These are phyloP conservation scores for Serranus cabrilla DNA, from an alignment of 2,797 vertebrate genomes.

Conservation along the genomic window DNA sequence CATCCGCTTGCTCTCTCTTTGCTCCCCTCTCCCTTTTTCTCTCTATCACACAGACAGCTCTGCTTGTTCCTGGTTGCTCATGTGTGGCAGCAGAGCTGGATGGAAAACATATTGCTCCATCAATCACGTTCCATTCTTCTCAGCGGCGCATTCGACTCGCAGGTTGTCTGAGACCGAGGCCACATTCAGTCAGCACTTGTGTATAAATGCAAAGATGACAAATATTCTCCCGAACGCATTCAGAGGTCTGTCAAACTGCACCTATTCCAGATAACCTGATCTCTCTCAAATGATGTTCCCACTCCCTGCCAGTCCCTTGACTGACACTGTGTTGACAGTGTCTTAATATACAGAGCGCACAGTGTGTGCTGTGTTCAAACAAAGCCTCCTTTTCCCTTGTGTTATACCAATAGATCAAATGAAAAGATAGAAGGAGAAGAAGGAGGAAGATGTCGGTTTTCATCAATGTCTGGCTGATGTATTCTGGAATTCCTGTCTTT, in stretches of 20 bases:
- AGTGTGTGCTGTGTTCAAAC: conserved; percentile 67
- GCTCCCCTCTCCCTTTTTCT: conserved; percentile 23
- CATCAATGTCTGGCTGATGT: conserved; percentile 71
- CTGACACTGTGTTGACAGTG: conserved; percentile 72
- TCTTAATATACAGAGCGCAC: conserved; percentile 63
- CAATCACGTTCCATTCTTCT: conserved; percentile 79
- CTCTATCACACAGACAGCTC: conserved; percentile 67
- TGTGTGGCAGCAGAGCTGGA: conserved; percentile 76
- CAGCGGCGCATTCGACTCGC: conserved; percentile 36
- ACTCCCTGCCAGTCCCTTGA: conserved; percentile 39
- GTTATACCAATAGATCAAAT: conserved; percentile 76
- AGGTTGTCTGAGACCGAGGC: conserved; percentile 46
- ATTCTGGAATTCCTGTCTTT: conserved; percentile 69
- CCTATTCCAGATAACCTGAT: conserved; percentile 50
- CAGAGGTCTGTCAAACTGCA: conserved; percentile 44
- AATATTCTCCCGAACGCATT: conserved; percentile 49
- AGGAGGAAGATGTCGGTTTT: conserved; percentile 67
- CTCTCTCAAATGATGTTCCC: conserved; percentile 56
- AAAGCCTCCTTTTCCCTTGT: conserved; percentile 57
- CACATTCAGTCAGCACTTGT: conserved; percentile 35
- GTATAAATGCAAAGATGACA: conserved; percentile 69
- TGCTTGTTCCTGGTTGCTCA: conserved; percentile 77
- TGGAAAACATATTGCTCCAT: conserved; percentile 84
- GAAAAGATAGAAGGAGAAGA: conserved; percentile 59
- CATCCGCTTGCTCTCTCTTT: conserved; percentile 27